phyloP scores from a whole-genome alignment of 2,888 invertebrate genomes.

The Hirtodrosophila duncani region DNA sequence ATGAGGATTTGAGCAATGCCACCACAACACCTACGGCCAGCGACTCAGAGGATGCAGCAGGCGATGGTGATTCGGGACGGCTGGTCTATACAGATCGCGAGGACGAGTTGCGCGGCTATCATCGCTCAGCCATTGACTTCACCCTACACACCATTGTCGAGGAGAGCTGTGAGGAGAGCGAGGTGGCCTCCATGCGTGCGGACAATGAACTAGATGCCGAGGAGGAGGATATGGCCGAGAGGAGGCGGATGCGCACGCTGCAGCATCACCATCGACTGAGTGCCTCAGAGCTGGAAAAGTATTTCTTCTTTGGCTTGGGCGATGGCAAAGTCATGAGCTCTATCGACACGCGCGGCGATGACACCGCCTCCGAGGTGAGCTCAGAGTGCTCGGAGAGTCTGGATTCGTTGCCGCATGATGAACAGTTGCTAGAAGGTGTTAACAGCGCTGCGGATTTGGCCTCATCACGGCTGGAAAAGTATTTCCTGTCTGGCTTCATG shows the following conservation, averaged over 20 bases:
- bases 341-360: conserved; percentile 81
- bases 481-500: conserved; percentile 91
- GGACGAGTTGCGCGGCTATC: conserved; percentile 90
- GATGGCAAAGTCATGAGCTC: conserved; percentile 81
- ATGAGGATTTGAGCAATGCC: conserved; percentile 79
- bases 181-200: conserved; percentile 82
- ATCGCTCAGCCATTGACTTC: conserved; percentile 90
- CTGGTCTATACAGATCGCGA: conserved; percentile 84
- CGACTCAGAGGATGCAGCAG: conserved; percentile 75
- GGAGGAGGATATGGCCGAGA: conserved; percentile 66
- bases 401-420: conserved; percentile 83
- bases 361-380: conserved; percentile 87
- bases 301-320: conserved; percentile 91
- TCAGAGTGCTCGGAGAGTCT: conserved; percentile 91
- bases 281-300: conserved; percentile 92
- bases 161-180: conserved; percentile 96
- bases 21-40: conserved; percentile 78
- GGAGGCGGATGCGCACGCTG: conserved; percentile 76
- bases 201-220: conserved; percentile 55
- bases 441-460: conserved; percentile 86
- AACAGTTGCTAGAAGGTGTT: conserved; percentile 79
- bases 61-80: conserved; percentile 75
- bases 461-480: conserved; percentile 91
- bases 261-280: conserved; percentile 82
- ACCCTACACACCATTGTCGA: conserved; percentile 95